phyloP scores from a whole-genome alignment of 2,113 vertebrate genomes.

The Mastomys coucha region DNA sequence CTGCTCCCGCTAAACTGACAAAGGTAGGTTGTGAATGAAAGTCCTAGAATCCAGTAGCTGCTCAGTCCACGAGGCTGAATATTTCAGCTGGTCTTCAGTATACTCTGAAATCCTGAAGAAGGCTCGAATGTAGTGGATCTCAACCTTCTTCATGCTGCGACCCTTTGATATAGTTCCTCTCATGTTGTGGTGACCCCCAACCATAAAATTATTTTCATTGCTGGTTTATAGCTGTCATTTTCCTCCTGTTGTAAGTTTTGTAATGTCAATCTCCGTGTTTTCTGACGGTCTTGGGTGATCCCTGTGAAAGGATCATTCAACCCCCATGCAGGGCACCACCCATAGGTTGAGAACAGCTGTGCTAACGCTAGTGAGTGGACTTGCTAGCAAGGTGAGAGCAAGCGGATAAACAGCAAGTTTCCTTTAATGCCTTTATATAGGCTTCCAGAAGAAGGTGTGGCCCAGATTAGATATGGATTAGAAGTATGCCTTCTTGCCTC shows the following conservation, averaged over 20 bases:
- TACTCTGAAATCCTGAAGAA: background rate
- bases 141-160: background rate
- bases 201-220: background rate
- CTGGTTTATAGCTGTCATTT: background rate
- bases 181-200: background rate
- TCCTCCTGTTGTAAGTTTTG: background rate
- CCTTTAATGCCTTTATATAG: background rate
- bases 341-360: background rate
- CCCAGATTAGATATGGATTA: background rate
- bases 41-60: background rate
- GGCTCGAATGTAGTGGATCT: background rate
- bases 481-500: background rate
- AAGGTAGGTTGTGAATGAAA: background rate
- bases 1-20: background rate
- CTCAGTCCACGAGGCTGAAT: background rate
- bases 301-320: background rate
- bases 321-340: background rate
- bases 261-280: background rate
- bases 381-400: background rate
- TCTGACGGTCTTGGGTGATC: background rate
- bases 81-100: background rate
- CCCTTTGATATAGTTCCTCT: background rate
- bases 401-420: background rate
- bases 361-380: background rate
- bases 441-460: background rate